A percentile compares a stretch with the other conserved stretches of the same genome.
Evolutionary conservation across 2,888 invertebrate genomes (phyloP).

Genomic region (Pherbina coryleti): DNA sequence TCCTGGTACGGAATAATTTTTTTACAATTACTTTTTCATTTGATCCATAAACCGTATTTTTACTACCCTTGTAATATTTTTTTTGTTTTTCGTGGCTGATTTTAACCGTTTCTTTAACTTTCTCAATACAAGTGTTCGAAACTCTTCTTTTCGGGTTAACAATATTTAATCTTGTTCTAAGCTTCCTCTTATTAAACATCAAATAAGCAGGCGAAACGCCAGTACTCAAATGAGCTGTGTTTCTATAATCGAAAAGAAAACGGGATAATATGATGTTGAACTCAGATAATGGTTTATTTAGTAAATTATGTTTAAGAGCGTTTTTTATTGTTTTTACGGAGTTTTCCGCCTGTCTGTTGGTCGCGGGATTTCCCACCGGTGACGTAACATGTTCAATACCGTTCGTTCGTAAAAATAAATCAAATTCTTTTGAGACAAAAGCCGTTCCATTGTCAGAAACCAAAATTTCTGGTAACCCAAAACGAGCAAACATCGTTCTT

Average conservation of each 20-base stretch:
- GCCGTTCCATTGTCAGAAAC: slow-evolving; percentile 53
- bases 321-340: slow-evolving; percentile 44
- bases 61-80: slow-evolving; percentile 25
- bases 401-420: slow-evolving; percentile 31
- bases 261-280: slow-evolving; percentile 38
- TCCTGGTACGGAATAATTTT: slow-evolving; percentile 37
- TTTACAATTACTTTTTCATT: slow-evolving; percentile 39
- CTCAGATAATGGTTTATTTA: slow-evolving; percentile 25
- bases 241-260: slow-evolving; percentile 46
- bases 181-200: slow-evolving; percentile 42
- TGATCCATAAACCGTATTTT: slow-evolving; percentile 25
- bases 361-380: slow-evolving; percentile 43
- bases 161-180: slow-evolving; percentile 23
- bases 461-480: slow-evolving; percentile 51
- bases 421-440: slow-evolving; percentile 53
- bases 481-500: slow-evolving; percentile 48
- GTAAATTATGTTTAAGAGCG: slow-evolving; percentile 41
- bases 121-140: not conserved
- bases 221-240: slow-evolving; percentile 34
- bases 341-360: slow-evolving; percentile 44
- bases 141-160: slow-evolving; percentile 20
- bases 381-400: slow-evolving; percentile 21
- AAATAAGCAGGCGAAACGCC: slow-evolving; percentile 43
- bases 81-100: slow-evolving; percentile 22
- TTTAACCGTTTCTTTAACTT: slow-evolving; percentile 13